Conservation (phyloP, 2,888 invertebrate genomes). For the Neoitamus cyanurus region DNA sequence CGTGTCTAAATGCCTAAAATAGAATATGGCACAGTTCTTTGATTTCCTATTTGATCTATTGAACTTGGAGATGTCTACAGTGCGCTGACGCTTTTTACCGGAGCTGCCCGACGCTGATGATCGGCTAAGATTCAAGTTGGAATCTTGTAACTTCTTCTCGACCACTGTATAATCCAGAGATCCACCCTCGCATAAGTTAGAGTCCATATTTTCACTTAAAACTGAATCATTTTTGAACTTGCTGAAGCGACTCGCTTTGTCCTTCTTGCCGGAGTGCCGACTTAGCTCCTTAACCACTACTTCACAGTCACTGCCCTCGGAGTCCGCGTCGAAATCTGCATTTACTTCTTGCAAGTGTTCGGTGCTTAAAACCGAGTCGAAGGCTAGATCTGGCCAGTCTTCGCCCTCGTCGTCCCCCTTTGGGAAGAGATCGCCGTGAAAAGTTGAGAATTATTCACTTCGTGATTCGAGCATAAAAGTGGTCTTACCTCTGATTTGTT, state of each 20-base stretch:
- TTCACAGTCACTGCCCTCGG: slow-evolving; percentile 69
- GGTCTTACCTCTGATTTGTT: slow-evolving; percentile 50
- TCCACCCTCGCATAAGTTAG: slow-evolving; percentile 29
- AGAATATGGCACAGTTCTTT: slow-evolving; percentile 85
- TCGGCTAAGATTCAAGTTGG: slow-evolving; percentile 50
- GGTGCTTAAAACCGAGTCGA: slow-evolving; percentile 4
- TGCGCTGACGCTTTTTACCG: slow-evolving; percentile 68
- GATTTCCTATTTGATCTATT: slow-evolving; percentile 81
- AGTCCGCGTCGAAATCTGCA: slow-evolving; percentile 72
- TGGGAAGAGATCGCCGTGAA: neutral
- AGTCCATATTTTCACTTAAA: slow-evolving; percentile 55
- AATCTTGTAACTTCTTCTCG: slow-evolving; percentile 27
- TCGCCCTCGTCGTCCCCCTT: slow-evolving; percentile 56
- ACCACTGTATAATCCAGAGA: slow-evolving; percentile 37
- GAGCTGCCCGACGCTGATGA: slow-evolving; percentile 55
- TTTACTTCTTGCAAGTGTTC: slow-evolving; percentile 55
- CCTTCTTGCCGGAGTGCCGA: neutral
- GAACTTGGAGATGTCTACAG: slow-evolving; percentile 72
- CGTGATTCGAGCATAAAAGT: neutral
- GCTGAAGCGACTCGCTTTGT: slow-evolving; percentile 23
- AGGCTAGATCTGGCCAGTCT: slow-evolving; percentile 39
- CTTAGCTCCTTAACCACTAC: slow-evolving; percentile 56
- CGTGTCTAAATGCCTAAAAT: slow-evolving; percentile 87
- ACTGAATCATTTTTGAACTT: slow-evolving; percentile 57
- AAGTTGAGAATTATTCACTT: neutral